These are phyloP conservation scores for Eretmocerus hayati DNA, from an alignment of 2,888 invertebrate genomes.

Conservation along the genomic window DNA sequence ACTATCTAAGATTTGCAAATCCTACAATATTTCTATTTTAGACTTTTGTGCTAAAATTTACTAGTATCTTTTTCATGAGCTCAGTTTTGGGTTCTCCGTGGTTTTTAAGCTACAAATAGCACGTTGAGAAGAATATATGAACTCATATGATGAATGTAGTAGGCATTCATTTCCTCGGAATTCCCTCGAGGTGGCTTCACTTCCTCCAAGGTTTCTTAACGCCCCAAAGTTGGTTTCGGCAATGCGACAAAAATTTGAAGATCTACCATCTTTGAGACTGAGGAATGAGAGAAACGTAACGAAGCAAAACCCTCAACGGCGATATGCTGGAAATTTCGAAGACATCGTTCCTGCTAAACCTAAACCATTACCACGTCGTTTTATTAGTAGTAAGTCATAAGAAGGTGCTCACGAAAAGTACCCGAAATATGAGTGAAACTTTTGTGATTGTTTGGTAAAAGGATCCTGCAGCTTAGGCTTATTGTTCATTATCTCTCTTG, in stretches of 20 bases:
- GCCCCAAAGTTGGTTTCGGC: slow-evolving; percentile 31
- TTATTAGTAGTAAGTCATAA: slow-evolving; percentile 23
- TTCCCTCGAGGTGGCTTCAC: slow-evolving; percentile 14
- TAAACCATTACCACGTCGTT: slow-evolving; percentile 21
- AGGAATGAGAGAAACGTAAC: slow-evolving; percentile 15
- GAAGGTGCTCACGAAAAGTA: slow-evolving; percentile 10
- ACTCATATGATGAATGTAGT: no score
- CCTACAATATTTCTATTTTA: no score
- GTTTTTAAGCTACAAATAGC: no score
- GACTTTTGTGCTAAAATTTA: no score
- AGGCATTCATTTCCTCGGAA: slow-evolving; percentile 18
- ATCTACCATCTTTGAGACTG: slow-evolving; percentile 19
- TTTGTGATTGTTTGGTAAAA: slow-evolving; percentile 16
- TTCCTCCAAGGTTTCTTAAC: slow-evolving; percentile 12
- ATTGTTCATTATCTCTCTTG: slow-evolving; percentile 17
- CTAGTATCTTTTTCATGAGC: no score
- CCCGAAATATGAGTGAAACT: slow-evolving; percentile 15
- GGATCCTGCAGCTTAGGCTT: slow-evolving; percentile 16
- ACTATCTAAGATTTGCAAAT: no score
- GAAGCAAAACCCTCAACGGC: slow-evolving; percentile 8
- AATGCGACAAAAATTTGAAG: slow-evolving; percentile 27
- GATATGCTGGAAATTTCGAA: slow-evolving; percentile 21
- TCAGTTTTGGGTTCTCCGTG: no score
- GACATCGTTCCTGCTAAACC: slow-evolving; percentile 16
- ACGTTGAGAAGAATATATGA: no score